Base-by-base conservation (phyloP, 2,797 vertebrate genomes). In the Pogonophryne albipinna region DNA sequence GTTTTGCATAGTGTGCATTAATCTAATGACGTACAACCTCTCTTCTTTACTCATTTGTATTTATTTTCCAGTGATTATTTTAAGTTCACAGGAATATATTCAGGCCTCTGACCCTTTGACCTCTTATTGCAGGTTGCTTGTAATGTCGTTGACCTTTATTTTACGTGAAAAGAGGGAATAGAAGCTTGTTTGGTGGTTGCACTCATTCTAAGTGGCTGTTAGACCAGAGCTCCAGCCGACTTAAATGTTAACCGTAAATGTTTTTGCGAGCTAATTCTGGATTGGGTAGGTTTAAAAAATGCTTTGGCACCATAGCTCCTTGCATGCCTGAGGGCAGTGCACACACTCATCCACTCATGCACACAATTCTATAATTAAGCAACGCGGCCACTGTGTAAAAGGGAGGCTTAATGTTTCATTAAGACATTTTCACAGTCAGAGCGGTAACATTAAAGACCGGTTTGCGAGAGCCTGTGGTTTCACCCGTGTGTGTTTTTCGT, bases 331-430 rank as follows among this genome's bases (percentile, higher is more conserved):
- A 84, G 51, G 64, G 58, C 73, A 57, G 67, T 82, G 47, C 71
- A 78, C 76, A 53, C 64, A 52, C 62, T 80, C 79, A 59, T 65
- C 73, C 74, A 69, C 74, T 76, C 83, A 64, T 38, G 34, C 42
- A 17, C 82, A 62, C 83, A 76, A 64, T 85, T 79, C 59, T 87
- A 87, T 84, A 85, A 89, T 89, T 81, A 83, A 85, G 67, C 64
- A 42, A 59, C 46, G 68, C 68, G 52, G 58, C 76, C 68, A 42
- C 71, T 79, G 65, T 50, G 60, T 74, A 75, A 88, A 79, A 76
- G 58, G 63, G 74, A 82, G 57, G 71, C 75, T 85, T 87, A 88
- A 89, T 89, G 87, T 92, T 91, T 92, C 85, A 84, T 86, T 76
- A 86, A 84, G 87, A 63, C 58, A 13, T 89, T 88, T 85, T 81